phyloP scores from a whole-genome alignment of 2,797 vertebrate genomes.

The Oreonectes daqikongensis region DNA sequence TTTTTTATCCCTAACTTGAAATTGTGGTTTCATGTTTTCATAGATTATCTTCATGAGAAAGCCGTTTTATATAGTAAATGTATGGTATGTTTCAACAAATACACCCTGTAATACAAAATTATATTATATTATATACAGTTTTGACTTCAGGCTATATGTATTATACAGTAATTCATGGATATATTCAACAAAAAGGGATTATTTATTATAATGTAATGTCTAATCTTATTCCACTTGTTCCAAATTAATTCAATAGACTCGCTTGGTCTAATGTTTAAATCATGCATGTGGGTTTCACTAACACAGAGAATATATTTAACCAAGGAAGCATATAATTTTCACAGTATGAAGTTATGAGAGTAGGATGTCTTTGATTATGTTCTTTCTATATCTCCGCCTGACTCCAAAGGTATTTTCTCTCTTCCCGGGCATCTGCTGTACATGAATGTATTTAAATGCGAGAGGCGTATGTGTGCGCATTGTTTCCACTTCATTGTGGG shows the following conservation, averaged over 20 bases:
- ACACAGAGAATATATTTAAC: background rate
- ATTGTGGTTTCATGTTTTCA: background rate
- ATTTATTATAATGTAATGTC: background rate
- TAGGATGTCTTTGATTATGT: background rate
- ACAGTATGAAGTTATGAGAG: background rate
- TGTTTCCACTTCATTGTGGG: slow-evolving; percentile 59
- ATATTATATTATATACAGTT: slow-evolving; percentile 32
- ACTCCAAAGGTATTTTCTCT: background rate
- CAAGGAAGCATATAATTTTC: background rate
- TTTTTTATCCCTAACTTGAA: background rate
- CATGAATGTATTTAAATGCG: slow-evolving; percentile 26
- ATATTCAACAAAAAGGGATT: too few species aligned
- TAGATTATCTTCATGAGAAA: background rate
- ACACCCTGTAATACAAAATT: background rate
- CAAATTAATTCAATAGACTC: background rate
- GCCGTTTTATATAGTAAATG: too few species aligned
- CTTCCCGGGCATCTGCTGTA: background rate
- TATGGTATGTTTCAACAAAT: too few species aligned
- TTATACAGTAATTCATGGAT: background rate
- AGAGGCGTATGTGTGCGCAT: slow-evolving; percentile 23
- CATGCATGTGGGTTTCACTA: background rate
- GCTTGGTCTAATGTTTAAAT: background rate
- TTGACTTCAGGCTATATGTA: slow-evolving; percentile 40
- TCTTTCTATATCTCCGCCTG: background rate
- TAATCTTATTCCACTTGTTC: background rate